Evolutionary conservation across 2,797 vertebrate species (phyloP), one percentile per base, ranked within the genome.

Genomic region (Mionectes olivaceus): DNA sequence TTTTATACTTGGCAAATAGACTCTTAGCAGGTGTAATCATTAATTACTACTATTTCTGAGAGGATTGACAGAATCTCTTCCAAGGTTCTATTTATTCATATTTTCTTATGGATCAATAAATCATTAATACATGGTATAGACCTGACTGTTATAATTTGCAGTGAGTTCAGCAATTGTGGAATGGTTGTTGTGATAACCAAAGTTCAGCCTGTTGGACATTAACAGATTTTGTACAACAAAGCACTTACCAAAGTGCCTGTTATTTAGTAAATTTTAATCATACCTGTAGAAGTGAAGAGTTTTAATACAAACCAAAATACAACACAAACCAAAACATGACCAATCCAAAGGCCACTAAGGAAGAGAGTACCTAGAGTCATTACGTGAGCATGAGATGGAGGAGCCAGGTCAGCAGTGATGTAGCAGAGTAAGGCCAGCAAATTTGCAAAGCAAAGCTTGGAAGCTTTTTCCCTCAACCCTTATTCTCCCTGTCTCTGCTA

Each of bases 361-460:
- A 57, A 22, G 28, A 52, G 43, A 30, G 25, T 27, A 46, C 17
- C 23, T 24, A 3, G 17, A 47, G 27, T 37, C 25, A n/a, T 14
- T 30, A 12, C 2, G 46, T 16, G 25, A 43, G n/a, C 30, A 19
- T 4, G 46, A 24, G 6, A 44, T 12, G 15, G 16, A 61, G 19
- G 30, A 65, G 33, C 7, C 1, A 1, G 27, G 53, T 30, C 33
- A 52, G n/a, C 6, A 30, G 44, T 44, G 41, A 23, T 3, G 1
- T 12, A n/a, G 47, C 9, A 47, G n/a, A 15, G 16, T 8, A 9
- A 43, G 24, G 30, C 44, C 11, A 18, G 23, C 0, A 2, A 64
- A n/a, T n/a, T n/a, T 25, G 10, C 23, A 5, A 13, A 32, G 11
- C 39, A 28, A 37, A 21, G 18, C 19, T 9, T 33, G 21, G 18